Base-by-base conservation (phyloP, 2,888 invertebrate genomes). In the Calliopum simillimum region DNA sequence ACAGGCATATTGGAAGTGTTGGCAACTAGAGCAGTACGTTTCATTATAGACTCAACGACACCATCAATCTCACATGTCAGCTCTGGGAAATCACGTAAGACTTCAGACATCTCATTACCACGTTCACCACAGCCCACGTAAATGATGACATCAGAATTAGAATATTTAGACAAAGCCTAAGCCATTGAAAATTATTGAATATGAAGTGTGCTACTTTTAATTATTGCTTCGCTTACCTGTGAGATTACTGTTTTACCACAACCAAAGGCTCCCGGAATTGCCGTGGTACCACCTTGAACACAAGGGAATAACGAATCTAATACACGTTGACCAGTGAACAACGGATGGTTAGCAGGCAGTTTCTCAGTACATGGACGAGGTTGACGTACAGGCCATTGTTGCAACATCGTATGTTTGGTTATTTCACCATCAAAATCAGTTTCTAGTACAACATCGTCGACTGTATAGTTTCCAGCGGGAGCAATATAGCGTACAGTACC, bases 1-100 rank as follows among this genome's bases (percentile, higher is more conserved):
- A 99, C 99, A 81, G 99, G 99, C 99, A 99, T 99, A 93, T 99
- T 99, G 75, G 98, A 98, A n/a, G 99, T 99, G 88, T 99, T 99
- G 80, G 99, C 99, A 16, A 99, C 99, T 71, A 99, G 89, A 51
- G 98, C 95, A 0, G 99, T 99, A 85, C 99, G 93, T 89, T 98
- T 98, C 99, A 99, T 99, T 88, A 99, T 99, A 76, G 97, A 97
- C 85, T 98, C 98, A 0, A 94, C 94, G 49, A 91, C 90, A 8
- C 98, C 99, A 13, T 97, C 96, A 79, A 98, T 96, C 88, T 99
- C 98, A 80, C 97, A 95, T 0, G 95, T 92, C 83, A 99, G 88
- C 89, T 98, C 97, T 67, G 99, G 98, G 90, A 99, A 99, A 88
- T 99, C 98, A 73, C 97, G 91, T 85, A 99, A 88, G 90, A 97